Conservation (phyloP, 2,797 vertebrate genomes). For the Columba guinea region DNA sequence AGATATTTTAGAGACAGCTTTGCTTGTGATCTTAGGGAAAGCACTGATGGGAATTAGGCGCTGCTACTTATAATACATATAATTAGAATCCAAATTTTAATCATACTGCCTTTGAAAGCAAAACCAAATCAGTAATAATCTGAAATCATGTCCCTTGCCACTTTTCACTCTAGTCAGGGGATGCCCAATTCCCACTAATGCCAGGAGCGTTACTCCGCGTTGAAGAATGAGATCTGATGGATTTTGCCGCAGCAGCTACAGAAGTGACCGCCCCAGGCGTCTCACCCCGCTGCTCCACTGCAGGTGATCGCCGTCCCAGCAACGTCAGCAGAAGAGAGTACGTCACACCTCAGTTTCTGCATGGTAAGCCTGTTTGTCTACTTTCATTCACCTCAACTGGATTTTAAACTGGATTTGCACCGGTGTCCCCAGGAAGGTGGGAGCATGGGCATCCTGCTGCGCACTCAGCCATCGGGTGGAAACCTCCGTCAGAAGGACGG, state of each 20-base stretch:
- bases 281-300: background rate
- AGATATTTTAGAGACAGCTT: background rate
- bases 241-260: background rate
- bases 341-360: background rate
- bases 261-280: background rate
- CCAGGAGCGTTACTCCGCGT: background rate
- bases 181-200: background rate
- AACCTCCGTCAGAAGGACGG: background rate
- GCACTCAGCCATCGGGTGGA: fast-evolving
- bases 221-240: background rate
- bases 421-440: background rate
- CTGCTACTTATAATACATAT: background rate
- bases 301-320: background rate
- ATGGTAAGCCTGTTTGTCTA: background rate
- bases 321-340: background rate
- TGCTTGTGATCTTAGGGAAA: conserved; percentile 31
- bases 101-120: conserved; percentile 10
- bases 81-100: conserved; percentile 37
- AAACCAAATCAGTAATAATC: conserved; percentile 24
- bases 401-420: background rate
- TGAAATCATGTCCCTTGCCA: background rate
- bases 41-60: conserved; percentile 13
- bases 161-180: background rate
- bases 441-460: background rate
- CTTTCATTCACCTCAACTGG: background rate